Percentiles rank a stretch among this genome's conserved stretches.
phyloP scores from a whole-genome alignment of 1,140 invertebrate species.

The Sycophaga agraensis region DNA sequence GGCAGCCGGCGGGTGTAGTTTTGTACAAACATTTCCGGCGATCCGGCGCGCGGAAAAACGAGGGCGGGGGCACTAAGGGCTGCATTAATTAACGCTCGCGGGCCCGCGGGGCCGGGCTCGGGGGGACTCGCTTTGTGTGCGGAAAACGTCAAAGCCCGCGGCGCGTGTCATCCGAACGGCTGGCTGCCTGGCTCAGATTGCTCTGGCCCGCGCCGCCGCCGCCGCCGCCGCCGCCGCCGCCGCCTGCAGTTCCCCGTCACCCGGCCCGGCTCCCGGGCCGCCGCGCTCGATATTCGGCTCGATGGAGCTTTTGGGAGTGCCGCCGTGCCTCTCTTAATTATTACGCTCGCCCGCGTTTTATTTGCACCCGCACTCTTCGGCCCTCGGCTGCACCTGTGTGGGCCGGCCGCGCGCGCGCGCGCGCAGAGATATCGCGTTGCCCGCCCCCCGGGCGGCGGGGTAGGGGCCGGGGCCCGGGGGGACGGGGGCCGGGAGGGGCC shows the following conservation, averaged over 20 bases:
- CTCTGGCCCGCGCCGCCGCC: neutral
- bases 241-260: neutral
- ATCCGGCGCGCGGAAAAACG: neutral
- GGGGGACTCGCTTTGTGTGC: constrained; percentile 1
- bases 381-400: too few relatives aligned
- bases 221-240: too few relatives aligned
- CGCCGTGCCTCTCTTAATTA: neutral
- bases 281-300: neutral
- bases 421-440: too few relatives aligned
- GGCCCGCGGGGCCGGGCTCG: too few relatives aligned
- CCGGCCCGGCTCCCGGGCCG: too few relatives aligned
- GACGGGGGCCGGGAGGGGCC: too few relatives aligned
- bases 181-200: neutral
- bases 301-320: neutral
- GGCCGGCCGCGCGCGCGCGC: too few relatives aligned
- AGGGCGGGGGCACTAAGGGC: neutral
- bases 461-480: too few relatives aligned
- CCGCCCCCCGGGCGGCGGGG: too few relatives aligned
- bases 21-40: neutral
- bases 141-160: constrained; percentile 9
- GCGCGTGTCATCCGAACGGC: constrained; percentile 7
- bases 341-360: neutral
- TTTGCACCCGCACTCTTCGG: constrained; percentile 7
- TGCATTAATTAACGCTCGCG: neutral
- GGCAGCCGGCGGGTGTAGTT: neutral